Base-by-base conservation (phyloP, 2,888 invertebrate genomes). In the Drepana falcataria region DNA sequence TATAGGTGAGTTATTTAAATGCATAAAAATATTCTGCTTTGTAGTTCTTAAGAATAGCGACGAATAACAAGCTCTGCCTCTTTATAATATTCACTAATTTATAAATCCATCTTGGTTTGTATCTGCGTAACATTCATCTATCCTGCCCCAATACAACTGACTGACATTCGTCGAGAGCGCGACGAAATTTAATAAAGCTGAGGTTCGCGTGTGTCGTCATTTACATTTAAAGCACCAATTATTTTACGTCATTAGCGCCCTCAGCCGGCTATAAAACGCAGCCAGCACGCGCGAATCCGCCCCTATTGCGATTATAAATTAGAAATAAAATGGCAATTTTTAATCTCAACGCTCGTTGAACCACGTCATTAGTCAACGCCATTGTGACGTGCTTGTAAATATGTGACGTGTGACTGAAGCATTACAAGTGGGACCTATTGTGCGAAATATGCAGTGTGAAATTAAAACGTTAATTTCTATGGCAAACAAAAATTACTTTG, bases 191-290 rank as follows among this genome's bases (percentile, higher is more conserved):
- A 89, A 90, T 89, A 90, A 88, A 85, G 81, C 82, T 61, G 73
- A 72, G 79, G 71, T 71, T 71, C 74, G 80, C 81, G 81, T 87
- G 85, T 88, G 83, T 87, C 85, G 85, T 82, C 85, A 90, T 91
- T 90, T 87, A 89, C 91, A 91, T 91, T 86, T 89, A 90, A 90
- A 91, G 90, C 83, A 86, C 87, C 90, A 89, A 89, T 91, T 90
- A 90, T 90, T 87, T 85, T 88, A 87, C 77, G 85, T 89, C 90
- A 90, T 91, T 90, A 89, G 90, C 86, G 87, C 86, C 85, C 87
- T 81, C 84, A 79, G 83, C 68, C 71, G 76, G 80, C 83, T 69
- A 87, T 90, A 87, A 90, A 90, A 87, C 89, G 90, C 90, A 90
- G 87, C 87, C 85, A 88, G 81, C 85, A 83, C 83, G 81, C 79